Evolutionary conservation across 35 echinoderm and acorn worm species (phyloP).

Genomic region (Amphiura filiformis): DNA sequence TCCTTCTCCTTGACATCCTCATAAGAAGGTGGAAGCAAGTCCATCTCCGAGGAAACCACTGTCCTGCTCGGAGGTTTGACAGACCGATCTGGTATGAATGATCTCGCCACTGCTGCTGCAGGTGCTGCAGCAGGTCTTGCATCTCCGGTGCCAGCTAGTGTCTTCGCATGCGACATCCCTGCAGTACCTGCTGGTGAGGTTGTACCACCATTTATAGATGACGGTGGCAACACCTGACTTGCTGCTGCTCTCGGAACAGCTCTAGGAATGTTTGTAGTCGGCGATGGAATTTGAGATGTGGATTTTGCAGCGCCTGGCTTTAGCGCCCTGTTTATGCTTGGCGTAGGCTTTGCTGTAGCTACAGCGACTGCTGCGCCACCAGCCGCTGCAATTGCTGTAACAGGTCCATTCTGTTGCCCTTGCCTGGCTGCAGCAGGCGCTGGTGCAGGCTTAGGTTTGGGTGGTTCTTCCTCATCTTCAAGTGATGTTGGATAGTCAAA

Average conservation of each 20-base stretch:
- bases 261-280: neutral
- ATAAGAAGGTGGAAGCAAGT: neutral
- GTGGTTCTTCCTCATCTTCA: conserved; percentile 16
- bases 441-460: neutral
- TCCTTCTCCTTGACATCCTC: neutral
- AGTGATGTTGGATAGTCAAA: conserved; percentile 70
- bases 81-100: neutral
- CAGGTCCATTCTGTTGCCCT: neutral
- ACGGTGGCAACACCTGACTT: neutral
- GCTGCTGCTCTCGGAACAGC: neutral
- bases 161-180: neutral
- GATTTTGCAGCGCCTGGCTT: conserved; percentile 18
- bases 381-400: neutral
- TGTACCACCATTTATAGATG: neutral
- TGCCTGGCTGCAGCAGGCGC: conserved; percentile 18
- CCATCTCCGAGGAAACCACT: neutral
- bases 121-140: neutral
- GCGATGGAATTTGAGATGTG: too few relatives aligned
- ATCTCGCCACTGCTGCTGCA: neutral
- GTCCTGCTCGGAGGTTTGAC: neutral
- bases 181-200: neutral
- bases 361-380: neutral
- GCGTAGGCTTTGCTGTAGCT: neutral
- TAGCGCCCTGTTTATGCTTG: neutral
- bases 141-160: conserved; percentile 9